These are phyloP conservation scores for Pseudanteris insignis DNA, from an alignment of 2,888 invertebrate genomes.

Conservation along the genomic window DNA sequence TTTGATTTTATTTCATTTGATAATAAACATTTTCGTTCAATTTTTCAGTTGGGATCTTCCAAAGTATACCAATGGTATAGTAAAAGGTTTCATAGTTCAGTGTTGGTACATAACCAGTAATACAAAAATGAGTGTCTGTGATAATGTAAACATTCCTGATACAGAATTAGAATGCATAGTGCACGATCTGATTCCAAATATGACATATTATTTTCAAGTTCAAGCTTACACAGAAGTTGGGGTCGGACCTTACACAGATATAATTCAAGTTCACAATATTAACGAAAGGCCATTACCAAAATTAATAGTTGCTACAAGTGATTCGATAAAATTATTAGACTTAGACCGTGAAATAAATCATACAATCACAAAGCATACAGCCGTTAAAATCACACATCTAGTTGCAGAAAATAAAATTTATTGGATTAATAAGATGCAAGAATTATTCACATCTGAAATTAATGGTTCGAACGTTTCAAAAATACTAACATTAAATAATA, in stretches of 20 bases:
- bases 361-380: slow-evolving; percentile 74
- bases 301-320: slow-evolving; percentile 77
- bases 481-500: slow-evolving; percentile 70
- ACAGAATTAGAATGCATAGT: slow-evolving; percentile 71
- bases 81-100: slow-evolving; percentile 77
- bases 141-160: slow-evolving; percentile 68
- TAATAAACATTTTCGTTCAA: not conserved
- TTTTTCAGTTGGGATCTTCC: slow-evolving; percentile 82
- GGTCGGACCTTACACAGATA: slow-evolving; percentile 75
- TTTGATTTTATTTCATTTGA: too few relatives aligned
- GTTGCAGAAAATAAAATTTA: slow-evolving; percentile 79
- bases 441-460: slow-evolving; percentile 73
- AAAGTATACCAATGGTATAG: slow-evolving; percentile 76
- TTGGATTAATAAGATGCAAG: slow-evolving; percentile 84
- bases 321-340: slow-evolving; percentile 79
- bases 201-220: slow-evolving; percentile 77
- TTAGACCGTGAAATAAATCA: slow-evolving; percentile 76
- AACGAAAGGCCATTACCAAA: slow-evolving; percentile 82
- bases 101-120: slow-evolving; percentile 73
- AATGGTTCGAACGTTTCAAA: slow-evolving; percentile 70
- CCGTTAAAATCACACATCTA: slow-evolving; percentile 75
- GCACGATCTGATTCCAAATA: slow-evolving; percentile 70
- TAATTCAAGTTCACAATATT: slow-evolving; percentile 74
- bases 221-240: slow-evolving; percentile 84
- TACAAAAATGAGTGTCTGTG: slow-evolving; percentile 69